These are phyloP conservation scores for Apis cerana DNA, from an alignment of 1,140 invertebrate genomes.

Conservation along the genomic window DNA sequence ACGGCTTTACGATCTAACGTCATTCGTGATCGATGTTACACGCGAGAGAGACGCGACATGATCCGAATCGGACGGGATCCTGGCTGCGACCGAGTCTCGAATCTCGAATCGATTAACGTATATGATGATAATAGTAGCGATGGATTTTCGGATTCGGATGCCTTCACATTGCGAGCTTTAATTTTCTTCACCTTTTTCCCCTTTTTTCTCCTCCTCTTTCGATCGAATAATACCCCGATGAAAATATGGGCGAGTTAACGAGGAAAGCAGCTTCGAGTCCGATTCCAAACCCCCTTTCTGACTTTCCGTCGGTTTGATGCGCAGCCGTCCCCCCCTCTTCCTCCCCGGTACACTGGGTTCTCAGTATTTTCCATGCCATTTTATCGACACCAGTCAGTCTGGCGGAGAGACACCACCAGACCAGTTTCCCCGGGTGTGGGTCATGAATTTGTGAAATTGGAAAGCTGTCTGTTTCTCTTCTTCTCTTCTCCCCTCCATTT, in stretches of 20 bases:
- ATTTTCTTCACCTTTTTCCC: too few relatives aligned
- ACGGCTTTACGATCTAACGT: background rate
- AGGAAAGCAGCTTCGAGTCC: background rate
- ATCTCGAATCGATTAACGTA: too few relatives aligned
- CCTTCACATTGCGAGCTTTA: too few relatives aligned
- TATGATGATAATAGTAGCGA: too few relatives aligned
- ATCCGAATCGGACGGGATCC: background rate
- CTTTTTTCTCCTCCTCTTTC: too few relatives aligned
- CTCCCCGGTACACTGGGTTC: background rate
- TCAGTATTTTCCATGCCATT: constrained; percentile 78
- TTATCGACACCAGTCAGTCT: constrained; percentile 83
- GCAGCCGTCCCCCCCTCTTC: too few relatives aligned
- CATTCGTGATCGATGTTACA: background rate
- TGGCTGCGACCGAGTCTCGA: background rate
- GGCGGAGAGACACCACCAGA: constrained; percentile 54
- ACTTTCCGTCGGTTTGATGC: constrained; percentile 20
- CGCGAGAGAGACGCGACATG: background rate
- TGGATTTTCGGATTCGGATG: too few relatives aligned
- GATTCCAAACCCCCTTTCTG: background rate
- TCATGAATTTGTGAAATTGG: constrained; percentile 64
- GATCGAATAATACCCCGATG: too few relatives aligned
- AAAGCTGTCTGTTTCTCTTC: constrained; percentile 54
- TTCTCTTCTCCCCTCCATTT: background rate
- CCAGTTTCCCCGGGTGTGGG: constrained; percentile 10
- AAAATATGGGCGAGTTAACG: too few relatives aligned